These are phyloP conservation scores for Drosophila burlai DNA, from an alignment of 1,140 invertebrate species.

Conservation along the genomic window DNA sequence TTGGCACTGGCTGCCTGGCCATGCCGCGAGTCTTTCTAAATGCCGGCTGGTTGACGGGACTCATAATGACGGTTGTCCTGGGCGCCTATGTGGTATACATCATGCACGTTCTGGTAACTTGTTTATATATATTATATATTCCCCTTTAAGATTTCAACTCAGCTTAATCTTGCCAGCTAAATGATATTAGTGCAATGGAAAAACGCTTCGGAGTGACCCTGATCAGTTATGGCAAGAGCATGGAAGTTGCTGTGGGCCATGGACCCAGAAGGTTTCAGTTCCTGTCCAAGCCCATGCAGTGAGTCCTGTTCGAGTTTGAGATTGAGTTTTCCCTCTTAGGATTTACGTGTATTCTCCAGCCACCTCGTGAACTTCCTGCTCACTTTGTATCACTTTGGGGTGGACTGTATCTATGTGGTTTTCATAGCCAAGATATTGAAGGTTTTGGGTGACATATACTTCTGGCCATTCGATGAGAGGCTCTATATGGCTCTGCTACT, in stretches of 20 bases:
- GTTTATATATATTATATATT: not conserved
- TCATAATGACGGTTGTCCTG: constrained; percentile 45
- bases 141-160: not conserved
- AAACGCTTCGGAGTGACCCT: constrained; percentile 7
- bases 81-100: constrained; percentile 44
- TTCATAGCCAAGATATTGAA: constrained; percentile 62
- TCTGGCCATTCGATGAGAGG: constrained; percentile 43
- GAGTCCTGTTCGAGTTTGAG: not conserved
- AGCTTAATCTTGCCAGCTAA: constrained; percentile 12
- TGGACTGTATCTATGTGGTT: constrained; percentile 59
- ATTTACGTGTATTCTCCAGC: not conserved
- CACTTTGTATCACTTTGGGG: constrained; percentile 55
- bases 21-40: constrained; percentile 51
- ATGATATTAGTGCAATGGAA: constrained; percentile 19
- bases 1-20: constrained; percentile 67
- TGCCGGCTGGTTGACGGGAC: constrained; percentile 54
- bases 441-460: constrained; percentile 47
- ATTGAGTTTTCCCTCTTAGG: accelerated
- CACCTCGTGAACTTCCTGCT: constrained; percentile 52
- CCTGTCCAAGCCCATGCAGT: constrained; percentile 41
- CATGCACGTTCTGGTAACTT: constrained; percentile 58
- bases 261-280: constrained; percentile 41
- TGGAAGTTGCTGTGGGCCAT: constrained; percentile 43
- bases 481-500: constrained; percentile 56
- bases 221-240: constrained; percentile 51